phyloP scores from a whole-genome alignment of 2,113 vertebrate genomes.

The Platysteira castanea region DNA sequence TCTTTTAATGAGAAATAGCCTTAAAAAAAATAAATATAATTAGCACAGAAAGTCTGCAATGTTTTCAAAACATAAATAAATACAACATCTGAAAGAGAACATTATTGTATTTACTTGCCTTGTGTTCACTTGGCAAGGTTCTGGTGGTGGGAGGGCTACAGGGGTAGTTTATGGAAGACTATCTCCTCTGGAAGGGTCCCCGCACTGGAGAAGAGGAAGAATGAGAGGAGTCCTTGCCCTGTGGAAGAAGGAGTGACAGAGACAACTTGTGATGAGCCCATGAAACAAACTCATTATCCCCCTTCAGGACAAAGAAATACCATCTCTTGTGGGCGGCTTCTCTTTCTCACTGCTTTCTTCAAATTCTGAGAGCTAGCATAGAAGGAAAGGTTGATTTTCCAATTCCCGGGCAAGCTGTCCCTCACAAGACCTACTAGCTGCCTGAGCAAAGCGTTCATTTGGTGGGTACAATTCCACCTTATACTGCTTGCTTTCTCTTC shows the following conservation, averaged over 20 bases:
- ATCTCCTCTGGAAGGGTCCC: not conserved
- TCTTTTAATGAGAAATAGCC: conserved; percentile 1
- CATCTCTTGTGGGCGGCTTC: not conserved
- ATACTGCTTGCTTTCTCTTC: not conserved
- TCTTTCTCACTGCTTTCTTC: not conserved
- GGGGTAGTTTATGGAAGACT: not conserved
- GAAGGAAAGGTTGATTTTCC: not conserved
- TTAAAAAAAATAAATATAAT: not conserved
- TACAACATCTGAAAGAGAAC: not conserved
- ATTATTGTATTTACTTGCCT: not conserved
- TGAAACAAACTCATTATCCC: not conserved
- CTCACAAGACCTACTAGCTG: not conserved
- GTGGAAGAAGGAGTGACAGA: not conserved
- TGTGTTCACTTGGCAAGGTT: not conserved
- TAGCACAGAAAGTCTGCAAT: not conserved
- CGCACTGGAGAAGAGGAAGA: not conserved
- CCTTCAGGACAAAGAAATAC: not conserved
- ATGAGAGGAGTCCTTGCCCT: not conserved
- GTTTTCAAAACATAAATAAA: conserved; percentile 2
- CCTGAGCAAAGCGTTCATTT: not conserved
- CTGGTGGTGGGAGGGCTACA: not conserved
- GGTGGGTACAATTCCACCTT: not conserved
- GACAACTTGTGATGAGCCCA: not conserved
- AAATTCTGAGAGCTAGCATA: not conserved
- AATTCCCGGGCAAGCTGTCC: not conserved